phyloP scores from a whole-genome alignment of 2,888 invertebrate genomes.

The Sinohyriopsis cumingii region DNA sequence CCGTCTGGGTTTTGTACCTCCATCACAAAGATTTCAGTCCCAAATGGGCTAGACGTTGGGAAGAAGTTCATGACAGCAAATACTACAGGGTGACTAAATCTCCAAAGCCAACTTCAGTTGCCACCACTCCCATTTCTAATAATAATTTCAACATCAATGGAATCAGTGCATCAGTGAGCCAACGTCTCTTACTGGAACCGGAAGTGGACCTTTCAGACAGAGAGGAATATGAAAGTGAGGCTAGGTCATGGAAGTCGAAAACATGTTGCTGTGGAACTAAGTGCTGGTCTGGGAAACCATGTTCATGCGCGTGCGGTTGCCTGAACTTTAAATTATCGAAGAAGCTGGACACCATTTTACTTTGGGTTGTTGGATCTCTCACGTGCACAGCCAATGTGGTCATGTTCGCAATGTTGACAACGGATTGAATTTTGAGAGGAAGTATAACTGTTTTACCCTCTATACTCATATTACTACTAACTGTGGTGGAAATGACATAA shows the following conservation, averaged over 20 bases:
- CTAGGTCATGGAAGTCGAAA: no score
- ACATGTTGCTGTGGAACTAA: no score
- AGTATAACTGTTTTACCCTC: no score
- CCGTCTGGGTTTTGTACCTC: slow-evolving; percentile 48
- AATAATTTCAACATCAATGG: no score
- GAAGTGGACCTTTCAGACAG: no score
- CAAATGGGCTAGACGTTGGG: slow-evolving; percentile 3
- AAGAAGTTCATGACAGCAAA: slow-evolving; percentile 2
- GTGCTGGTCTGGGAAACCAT: no score
- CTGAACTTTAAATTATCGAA: slow-evolving; percentile 1
- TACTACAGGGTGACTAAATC: neutral
- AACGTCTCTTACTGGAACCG: no score
- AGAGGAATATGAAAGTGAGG: no score
- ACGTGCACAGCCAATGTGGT: slow-evolving; percentile 35
- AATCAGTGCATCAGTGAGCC: no score
- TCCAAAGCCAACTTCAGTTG: neutral
- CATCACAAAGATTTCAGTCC: slow-evolving; percentile 40
- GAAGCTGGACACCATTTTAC: slow-evolving; percentile 37
- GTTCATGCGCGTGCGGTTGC: no score
- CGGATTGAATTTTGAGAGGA: neutral
- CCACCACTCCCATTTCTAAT: neutral
- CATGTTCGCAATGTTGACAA: slow-evolving; percentile 24
- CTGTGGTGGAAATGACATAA: no score
- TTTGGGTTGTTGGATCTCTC: slow-evolving; percentile 45
- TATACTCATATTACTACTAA: no score